These are phyloP conservation scores for Lamprotornis superbus DNA, from an alignment of 2,113 vertebrate species.

Conservation along the genomic window DNA sequence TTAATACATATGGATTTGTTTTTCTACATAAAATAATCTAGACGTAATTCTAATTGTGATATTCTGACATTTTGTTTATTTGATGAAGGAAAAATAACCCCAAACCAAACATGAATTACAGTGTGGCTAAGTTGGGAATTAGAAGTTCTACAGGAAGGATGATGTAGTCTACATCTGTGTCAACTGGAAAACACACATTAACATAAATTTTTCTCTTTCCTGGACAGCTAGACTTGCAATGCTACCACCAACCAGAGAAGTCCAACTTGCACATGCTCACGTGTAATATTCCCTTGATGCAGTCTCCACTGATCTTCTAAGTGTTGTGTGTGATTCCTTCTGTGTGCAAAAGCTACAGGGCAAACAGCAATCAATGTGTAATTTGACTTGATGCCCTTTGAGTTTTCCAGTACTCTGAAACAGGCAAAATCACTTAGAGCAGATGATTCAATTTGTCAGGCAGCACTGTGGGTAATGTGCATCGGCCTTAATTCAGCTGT, in stretches of 20 bases:
- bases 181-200: neutral
- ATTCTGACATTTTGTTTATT: neutral
- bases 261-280: neutral
- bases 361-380: conserved; percentile 62
- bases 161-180: neutral
- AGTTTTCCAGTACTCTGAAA: conserved; percentile 67
- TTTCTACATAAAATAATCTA: neutral
- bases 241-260: neutral
- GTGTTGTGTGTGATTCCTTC: conserved; percentile 47
- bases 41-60: neutral
- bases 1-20: neutral
- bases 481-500: conserved; percentile 44
- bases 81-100: neutral
- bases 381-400: conserved; percentile 70
- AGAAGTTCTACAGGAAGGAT: neutral
- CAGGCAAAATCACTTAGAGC: conserved; percentile 63
- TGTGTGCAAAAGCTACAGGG: conserved; percentile 62
- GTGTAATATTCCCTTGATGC: neutral
- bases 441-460: conserved; percentile 69
- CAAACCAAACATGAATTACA: neutral
- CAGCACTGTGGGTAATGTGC: conserved; percentile 22
- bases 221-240: neutral
- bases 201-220: neutral
- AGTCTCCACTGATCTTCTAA: conserved; percentile 48
- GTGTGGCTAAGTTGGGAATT: neutral